phyloP scores from a whole-genome alignment of 1,140 invertebrate genomes.

The Drosophila biarmipes region DNA sequence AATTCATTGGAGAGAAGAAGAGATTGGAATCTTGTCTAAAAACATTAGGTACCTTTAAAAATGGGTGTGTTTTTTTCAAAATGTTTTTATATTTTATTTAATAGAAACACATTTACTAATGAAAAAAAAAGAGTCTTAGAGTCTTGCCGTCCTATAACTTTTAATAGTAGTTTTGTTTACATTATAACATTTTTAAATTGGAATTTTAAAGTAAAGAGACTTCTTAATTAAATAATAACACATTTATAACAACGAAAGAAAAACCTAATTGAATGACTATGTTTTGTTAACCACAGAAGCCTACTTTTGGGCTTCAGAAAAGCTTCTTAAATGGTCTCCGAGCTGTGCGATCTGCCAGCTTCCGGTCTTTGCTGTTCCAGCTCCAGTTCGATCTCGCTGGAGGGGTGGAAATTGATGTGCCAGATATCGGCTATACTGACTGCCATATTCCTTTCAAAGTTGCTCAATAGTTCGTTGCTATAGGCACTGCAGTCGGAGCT shows the following conservation, averaged over 20 bases:
- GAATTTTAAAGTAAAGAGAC: too few relatives aligned
- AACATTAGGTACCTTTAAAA: not conserved
- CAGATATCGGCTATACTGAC: conserved; percentile 77
- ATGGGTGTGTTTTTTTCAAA: not conserved
- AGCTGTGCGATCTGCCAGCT: conserved; percentile 39
- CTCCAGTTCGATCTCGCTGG: conserved; percentile 46
- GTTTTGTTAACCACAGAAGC: conserved; percentile 7
- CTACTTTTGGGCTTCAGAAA: conserved; percentile 40
- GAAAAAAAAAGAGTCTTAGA: too few relatives aligned
- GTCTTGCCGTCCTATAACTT: too few relatives aligned
- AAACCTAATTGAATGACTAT: not conserved
- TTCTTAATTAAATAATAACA: too few relatives aligned
- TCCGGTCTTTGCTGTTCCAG: conserved; percentile 11
- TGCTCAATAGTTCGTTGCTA: conserved; percentile 53
- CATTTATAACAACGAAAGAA: too few relatives aligned
- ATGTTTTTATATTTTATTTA: not conserved
- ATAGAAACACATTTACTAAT: not conserved
- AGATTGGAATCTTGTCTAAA: not conserved
- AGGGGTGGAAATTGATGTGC: conserved; percentile 66
- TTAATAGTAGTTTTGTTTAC: too few relatives aligned
- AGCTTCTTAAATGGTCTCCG: conserved; percentile 55
- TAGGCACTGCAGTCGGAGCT: conserved; percentile 63
- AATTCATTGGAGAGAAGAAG: conserved; percentile 4
- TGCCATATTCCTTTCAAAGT: conserved; percentile 60
- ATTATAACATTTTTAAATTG: too few relatives aligned